Evolutionary conservation across 1,140 invertebrate species (phyloP), one percentile per base, ranked within the genome.

Genomic region (Pygmarrhopalites habei): DNA sequence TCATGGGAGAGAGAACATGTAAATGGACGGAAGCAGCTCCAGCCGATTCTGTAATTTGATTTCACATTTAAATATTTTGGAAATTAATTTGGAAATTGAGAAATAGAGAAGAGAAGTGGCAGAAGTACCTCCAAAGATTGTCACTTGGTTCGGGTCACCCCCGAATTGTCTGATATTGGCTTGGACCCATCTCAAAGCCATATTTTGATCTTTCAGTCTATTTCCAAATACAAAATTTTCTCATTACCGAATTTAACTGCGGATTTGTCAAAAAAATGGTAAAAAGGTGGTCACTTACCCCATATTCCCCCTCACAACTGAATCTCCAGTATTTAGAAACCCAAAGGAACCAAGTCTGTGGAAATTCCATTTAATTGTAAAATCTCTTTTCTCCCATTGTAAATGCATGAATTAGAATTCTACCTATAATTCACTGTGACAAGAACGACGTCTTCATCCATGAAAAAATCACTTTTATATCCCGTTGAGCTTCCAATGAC

Each of bases 121-220:
- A 35, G 15, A 35, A 35, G 32, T 35, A 35, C 5, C 15, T 35
- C 51, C 62, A 29, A 53, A 64, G 29, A 64, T 64, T 2, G 62
- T 64, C 3, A 64, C 62, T 28, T 21, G 19, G 10, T 25, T 21
- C 2, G 23, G 29, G 29, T 64, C 57, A 26, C 62, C 53, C 2
- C 62, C 62, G 41, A 59, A 64, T 17, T 55, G 3, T 4, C 2
- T 14, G 46, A 53, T 60, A 51, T 49, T 60, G 55, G 17, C 55
- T 32, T 59, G 32, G 51, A 73, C 35, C 68, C 65, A 65, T 64
- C 64, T 2, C 1, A 60, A 30, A 2, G 56, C 49, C 30, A 43
- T 32, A 32, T 29, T 28, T 47, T 56, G 51, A 56, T 62, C 60
- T 43, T 62, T 62, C 5, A 62, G 30, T 29, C 60, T 15, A 35